Evolutionary conservation across 2,797 vertebrate genomes (phyloP).

Genomic region (Sardinella longiceps): DNA sequence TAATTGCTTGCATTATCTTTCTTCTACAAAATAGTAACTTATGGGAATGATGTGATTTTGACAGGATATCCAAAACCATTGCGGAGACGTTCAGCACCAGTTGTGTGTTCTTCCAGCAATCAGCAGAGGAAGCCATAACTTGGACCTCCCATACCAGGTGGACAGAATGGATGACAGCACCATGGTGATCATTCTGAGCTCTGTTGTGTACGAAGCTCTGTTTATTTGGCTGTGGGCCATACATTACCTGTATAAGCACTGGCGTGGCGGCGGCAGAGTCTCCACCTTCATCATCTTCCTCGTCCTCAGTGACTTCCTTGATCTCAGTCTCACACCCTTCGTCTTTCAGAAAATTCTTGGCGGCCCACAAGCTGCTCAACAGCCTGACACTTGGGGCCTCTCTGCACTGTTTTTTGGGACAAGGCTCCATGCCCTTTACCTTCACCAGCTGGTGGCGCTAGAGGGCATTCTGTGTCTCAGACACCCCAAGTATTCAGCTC

Average conservation of each 20-base stretch:
- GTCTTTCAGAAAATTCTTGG: background rate
- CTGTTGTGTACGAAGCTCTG: background rate
- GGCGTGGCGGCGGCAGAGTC: background rate
- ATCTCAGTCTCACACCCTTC: background rate
- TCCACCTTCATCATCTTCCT: constrained; percentile 15
- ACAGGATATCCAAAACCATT: background rate
- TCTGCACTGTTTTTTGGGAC: background rate
- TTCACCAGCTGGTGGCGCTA: background rate
- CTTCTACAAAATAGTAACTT: background rate
- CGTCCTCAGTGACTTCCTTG: background rate
- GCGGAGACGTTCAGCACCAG: too few species aligned
- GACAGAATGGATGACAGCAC: background rate
- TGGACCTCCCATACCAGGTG: background rate
- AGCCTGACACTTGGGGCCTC: background rate
- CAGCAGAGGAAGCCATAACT: background rate
- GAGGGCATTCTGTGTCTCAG: background rate
- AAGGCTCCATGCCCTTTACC: background rate
- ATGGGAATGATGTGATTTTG: background rate
- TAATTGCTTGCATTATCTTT: background rate
- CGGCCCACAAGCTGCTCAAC: background rate
- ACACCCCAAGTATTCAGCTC: background rate
- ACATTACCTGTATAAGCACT: background rate
- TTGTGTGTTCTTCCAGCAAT: background rate
- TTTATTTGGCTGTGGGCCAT: background rate
- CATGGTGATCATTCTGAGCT: background rate